These are phyloP conservation scores for Channa maculata DNA, from an alignment of 2,113 vertebrate genomes.

Conservation along the genomic window DNA sequence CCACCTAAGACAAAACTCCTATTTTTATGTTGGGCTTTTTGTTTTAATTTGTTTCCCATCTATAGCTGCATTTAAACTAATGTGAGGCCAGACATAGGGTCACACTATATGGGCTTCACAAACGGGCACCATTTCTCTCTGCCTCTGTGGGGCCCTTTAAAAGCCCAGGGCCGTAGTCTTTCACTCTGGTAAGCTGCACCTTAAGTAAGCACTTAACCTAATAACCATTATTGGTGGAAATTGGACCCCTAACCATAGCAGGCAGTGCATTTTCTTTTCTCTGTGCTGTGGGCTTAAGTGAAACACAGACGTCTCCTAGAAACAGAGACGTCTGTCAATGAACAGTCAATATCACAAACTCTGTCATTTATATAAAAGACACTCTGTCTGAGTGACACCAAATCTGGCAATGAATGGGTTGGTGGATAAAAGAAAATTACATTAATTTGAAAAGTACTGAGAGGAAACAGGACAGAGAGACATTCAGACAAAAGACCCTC, in stretches of 20 bases:
- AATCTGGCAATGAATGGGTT: conserved; percentile 53
- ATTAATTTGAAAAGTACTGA: conserved; percentile 42
- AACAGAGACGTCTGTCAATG: conserved; percentile 52
- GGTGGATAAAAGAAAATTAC: conserved; percentile 58
- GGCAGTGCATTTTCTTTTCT: conserved; percentile 3
- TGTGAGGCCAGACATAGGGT: conserved; percentile 1
- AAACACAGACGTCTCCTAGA: conserved; percentile 28
- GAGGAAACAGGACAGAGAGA: conserved; percentile 41
- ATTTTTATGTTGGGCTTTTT: too few relatives aligned
- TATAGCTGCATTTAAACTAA: neutral
- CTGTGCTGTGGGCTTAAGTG: conserved; percentile 19
- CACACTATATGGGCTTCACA: conserved; percentile 41
- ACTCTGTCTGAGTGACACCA: conserved; percentile 54
- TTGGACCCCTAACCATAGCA: neutral
- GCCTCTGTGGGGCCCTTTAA: conserved; percentile 1
- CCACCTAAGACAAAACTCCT: too few relatives aligned
- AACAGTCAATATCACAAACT: conserved; percentile 48
- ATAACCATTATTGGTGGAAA: conserved; percentile 11
- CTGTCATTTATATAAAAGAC: conserved; percentile 55
- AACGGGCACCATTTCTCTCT: conserved; percentile 1
- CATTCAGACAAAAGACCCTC: conserved; percentile 31
- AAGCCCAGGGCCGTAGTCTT: neutral
- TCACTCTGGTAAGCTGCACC: neutral
- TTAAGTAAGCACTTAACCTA: neutral
- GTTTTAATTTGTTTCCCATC: neutral